Percentiles rank a stretch among this genome's conserved stretches.
Evolutionary conservation across 1,140 invertebrate genomes (phyloP).

Genomic region (Hyles vespertilio): DNA sequence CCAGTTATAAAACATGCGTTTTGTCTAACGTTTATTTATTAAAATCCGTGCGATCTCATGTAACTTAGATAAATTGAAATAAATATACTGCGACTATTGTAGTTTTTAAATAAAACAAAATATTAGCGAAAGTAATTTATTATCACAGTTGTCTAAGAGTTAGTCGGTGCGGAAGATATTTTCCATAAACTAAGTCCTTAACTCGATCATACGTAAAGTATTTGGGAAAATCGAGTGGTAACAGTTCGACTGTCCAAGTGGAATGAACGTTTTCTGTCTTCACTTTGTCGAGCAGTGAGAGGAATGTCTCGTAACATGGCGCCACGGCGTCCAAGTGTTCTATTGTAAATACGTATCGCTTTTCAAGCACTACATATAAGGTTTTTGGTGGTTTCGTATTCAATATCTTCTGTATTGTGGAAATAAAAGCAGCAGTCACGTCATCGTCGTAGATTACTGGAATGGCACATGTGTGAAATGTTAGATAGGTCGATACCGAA

Average conservation of each 20-base stretch:
- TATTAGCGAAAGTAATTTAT: background rate
- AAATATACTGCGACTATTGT: conserved; percentile 2
- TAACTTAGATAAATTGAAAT: conserved; percentile 13
- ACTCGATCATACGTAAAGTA: conserved; percentile 89
- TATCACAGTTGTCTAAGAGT: conserved; percentile 30
- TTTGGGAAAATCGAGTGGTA: conserved; percentile 85
- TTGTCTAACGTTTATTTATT: conserved; percentile 45
- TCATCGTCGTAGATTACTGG: conserved; percentile 91
- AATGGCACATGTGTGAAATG: conserved; percentile 34
- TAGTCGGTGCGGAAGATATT: conserved; percentile 67
- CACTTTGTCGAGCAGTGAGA: conserved; percentile 76
- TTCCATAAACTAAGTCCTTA: conserved; percentile 86
- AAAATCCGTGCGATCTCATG: conserved; percentile 14
- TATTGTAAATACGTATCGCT: conserved; percentile 90
- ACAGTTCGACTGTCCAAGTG: conserved; percentile 78
- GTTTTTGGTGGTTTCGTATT: conserved; percentile 76
- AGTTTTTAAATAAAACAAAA: background rate
- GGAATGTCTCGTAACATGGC: conserved; percentile 90
- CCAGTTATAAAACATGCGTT: conserved; percentile 34
- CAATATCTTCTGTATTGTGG: conserved; percentile 83
- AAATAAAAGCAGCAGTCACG: conserved; percentile 88
- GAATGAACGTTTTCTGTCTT: conserved; percentile 62
- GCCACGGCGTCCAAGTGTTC: conserved; percentile 86
- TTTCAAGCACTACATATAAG: conserved; percentile 89
- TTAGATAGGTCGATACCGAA: background rate